Evolutionary conservation across 2,797 vertebrate genomes (phyloP).

Genomic region (Florisuga fusca): DNA sequence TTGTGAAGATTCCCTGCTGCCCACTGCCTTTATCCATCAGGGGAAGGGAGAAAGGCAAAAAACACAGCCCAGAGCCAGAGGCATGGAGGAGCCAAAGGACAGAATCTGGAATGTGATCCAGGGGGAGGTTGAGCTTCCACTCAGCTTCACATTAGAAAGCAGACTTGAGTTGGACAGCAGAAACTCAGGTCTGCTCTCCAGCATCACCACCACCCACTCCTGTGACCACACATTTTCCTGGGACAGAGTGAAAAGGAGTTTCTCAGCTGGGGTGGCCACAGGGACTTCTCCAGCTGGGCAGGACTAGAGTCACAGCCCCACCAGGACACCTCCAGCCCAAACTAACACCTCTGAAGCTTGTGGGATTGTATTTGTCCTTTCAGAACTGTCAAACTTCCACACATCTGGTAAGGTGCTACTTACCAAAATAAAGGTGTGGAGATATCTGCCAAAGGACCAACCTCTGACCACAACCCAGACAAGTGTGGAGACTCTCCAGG

Average conservation of each 20-base stretch:
- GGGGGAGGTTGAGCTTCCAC: not conserved
- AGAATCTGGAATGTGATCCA: not conserved
- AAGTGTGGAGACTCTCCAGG: not conserved
- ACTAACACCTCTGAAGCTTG: fast-evolving
- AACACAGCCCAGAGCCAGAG: not conserved
- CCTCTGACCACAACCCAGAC: not conserved
- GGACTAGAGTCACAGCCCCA: not conserved
- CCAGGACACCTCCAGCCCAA: not conserved
- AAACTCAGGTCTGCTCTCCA: not conserved
- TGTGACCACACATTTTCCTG: fast-evolving
- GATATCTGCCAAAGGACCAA: not conserved
- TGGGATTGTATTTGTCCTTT: fast-evolving
- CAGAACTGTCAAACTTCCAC: not conserved
- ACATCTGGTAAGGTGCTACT: not conserved
- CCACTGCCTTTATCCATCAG: not conserved
- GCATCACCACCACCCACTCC: not conserved
- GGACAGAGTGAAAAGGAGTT: too few species aligned
- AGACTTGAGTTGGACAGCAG: fast-evolving
- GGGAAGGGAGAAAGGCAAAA: not conserved
- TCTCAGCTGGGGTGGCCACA: not conserved
- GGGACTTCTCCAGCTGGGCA: not conserved
- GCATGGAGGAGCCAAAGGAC: not conserved
- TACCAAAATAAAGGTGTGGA: not conserved
- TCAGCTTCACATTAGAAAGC: too few species aligned
- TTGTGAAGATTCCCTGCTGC: not conserved